A percentile compares a stretch with the other conserved stretches of the same genome.
These are phyloP conservation scores for Drepana falcataria DNA, from an alignment of 2,888 invertebrate species.

Conservation along the genomic window DNA sequence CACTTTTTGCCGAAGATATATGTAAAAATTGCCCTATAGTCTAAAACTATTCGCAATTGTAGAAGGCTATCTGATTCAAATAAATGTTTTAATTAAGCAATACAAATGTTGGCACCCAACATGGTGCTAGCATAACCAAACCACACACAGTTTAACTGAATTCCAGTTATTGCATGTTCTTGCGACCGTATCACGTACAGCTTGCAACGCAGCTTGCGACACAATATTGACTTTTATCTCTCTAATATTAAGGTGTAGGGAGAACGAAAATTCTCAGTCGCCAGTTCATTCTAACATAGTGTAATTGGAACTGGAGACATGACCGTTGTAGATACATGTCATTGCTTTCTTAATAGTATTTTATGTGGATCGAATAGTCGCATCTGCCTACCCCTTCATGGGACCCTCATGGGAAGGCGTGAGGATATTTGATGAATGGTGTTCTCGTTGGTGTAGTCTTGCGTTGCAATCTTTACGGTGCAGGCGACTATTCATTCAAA, in stretches of 20 bases:
- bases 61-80: neutral
- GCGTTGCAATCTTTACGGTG: too few species aligned
- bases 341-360: too few species aligned
- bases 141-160: neutral
- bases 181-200: neutral
- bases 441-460: too few species aligned
- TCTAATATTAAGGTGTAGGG: neutral
- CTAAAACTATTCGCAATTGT: too few species aligned
- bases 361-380: too few species aligned
- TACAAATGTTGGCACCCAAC: conserved; percentile 9
- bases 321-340: too few species aligned
- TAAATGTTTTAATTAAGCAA: neutral
- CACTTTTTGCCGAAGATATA: too few species aligned
- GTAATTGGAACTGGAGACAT: neutral
- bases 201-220: neutral
- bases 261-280: neutral
- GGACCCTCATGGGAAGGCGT: too few species aligned
- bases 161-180: conserved; percentile 4
- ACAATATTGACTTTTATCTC: neutral
- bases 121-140: conserved; percentile 1
- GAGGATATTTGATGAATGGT: too few species aligned
- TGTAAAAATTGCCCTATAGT: too few species aligned
- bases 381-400: too few species aligned
- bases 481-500: too few species aligned
- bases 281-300: neutral